Percentiles rank a stretch among this genome's conserved stretches.
Conservation (phyloP, 2,888 invertebrate species). For the Eremobia ochroleuca region DNA sequence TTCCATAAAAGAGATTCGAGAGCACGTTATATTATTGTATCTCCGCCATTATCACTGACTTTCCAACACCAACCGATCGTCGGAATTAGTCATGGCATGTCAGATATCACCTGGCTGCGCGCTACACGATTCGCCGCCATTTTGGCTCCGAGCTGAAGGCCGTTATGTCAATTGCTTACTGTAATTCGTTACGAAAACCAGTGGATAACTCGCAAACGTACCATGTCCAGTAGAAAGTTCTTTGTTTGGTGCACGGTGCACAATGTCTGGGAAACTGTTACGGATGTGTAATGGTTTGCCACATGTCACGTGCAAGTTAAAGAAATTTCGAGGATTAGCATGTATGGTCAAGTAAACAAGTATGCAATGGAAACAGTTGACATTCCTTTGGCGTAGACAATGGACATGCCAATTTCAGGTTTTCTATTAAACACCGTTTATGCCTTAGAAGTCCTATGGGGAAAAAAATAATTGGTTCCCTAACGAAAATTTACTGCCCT, state of each 20-base stretch:
- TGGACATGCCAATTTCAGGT: background rate
- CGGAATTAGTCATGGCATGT: slow-evolving; percentile 57
- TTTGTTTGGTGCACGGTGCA: slow-evolving; percentile 60
- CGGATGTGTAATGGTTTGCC: slow-evolving; percentile 56
- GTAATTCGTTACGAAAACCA: slow-evolving; percentile 65
- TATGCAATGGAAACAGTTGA: background rate
- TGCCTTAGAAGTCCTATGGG: background rate
- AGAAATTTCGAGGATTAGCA: slow-evolving; percentile 8
- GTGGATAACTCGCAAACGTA: slow-evolving; percentile 64
- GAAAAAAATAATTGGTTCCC: no score
- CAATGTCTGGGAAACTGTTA: slow-evolving; percentile 63
- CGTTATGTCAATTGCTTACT: slow-evolving; percentile 67
- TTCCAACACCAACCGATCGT: slow-evolving; percentile 53
- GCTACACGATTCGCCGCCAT: slow-evolving; percentile 45
- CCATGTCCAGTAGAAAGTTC: slow-evolving; percentile 72
- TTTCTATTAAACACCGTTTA: background rate
- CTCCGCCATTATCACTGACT: slow-evolving; percentile 39
- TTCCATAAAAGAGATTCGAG: slow-evolving; percentile 41
- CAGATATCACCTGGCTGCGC: slow-evolving; percentile 46
- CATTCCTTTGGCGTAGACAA: background rate
- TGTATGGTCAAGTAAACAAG: background rate
- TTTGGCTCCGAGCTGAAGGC: slow-evolving; percentile 66
- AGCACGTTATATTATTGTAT: slow-evolving; percentile 41
- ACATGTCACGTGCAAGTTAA: slow-evolving; percentile 31
- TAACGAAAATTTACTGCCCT: background rate